Base-by-base conservation (phyloP, 2,113 vertebrate species). In the Cettia cetti region DNA sequence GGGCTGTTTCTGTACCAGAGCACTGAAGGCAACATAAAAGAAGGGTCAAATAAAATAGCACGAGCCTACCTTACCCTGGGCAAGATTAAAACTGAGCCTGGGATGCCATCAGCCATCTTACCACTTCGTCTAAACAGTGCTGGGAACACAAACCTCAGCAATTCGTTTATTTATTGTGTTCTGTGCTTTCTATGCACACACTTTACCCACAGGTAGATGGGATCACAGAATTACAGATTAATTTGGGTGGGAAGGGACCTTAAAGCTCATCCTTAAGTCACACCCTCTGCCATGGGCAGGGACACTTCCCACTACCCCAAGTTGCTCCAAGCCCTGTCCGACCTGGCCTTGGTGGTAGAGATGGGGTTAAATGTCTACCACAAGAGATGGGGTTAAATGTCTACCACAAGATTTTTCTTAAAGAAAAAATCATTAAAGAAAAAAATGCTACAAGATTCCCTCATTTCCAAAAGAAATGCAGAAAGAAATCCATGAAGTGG, bases 1-100 rank as follows among this genome's bases (percentile, higher is more conserved):
- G 94, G 72, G 70, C 19, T 93, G 63, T 23, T 95, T 96, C 81
- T 86, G 39, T 28, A 94, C 77, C 76, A 66, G 30, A 61, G 72
- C 61, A 86, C 5, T 42, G 80, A 92, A 95, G 86, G 54, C 47
- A 89, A 84, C 82, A 94, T 93, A 52, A 96, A 94, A 96, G 84
- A 59, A 90, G 79, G 85, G 90, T 94, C 90, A 94, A 75, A 93
- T 79, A 82, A 76, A 89, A 91, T 20, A 90, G 56, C 56, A 72
- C 8, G 53, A 71, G 52, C 19, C 74, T 87, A 72, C 64, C 54
- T 92, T 90, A 59, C 57, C 53, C 85, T 27, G 21, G 28, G 39
- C 40, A 76, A 61, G 86, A 79, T 69, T 80, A 87, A 95, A 74
- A 89, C 40, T 27, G 66, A 40, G 35, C 26, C 44, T 81, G 11